phyloP scores from a whole-genome alignment of 2,888 invertebrate genomes.

The Galerucella pusilla region DNA sequence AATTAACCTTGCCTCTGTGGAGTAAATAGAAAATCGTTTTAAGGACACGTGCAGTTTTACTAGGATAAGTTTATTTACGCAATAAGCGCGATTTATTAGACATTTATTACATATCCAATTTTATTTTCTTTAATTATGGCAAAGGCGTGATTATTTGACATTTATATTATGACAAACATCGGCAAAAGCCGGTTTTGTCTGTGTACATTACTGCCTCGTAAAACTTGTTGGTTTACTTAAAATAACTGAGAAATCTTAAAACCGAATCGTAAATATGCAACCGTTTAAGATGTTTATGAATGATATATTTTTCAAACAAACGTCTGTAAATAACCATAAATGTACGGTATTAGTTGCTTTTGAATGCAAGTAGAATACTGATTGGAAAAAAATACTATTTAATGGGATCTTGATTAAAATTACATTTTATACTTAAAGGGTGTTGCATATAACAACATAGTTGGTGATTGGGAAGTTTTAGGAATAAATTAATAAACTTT shows the following conservation, averaged over 20 bases:
- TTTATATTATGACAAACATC: conserved; percentile 39
- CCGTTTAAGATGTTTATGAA: conserved; percentile 18
- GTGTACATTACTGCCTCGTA: conserved; percentile 32
- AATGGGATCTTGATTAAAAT: too few species aligned
- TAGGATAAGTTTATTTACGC: conserved; percentile 42
- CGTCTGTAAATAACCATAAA: neutral
- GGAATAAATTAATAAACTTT: too few species aligned
- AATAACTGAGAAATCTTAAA: conserved; percentile 18
- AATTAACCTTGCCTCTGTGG: neutral
- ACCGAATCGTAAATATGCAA: conserved; percentile 1
- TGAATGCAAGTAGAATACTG: neutral
- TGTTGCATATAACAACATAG: too few species aligned
- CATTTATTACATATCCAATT: conserved; percentile 42
- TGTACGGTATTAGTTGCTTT: neutral
- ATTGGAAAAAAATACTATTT: neutral
- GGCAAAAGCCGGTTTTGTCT: conserved; percentile 35
- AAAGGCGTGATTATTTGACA: conserved; percentile 32
- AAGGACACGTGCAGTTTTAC: conserved; percentile 30
- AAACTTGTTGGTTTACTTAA: conserved; percentile 28
- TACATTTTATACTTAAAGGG: too few species aligned
- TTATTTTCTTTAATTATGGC: conserved; percentile 17
- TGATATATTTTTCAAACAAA: neutral
- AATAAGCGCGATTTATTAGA: conserved; percentile 44
- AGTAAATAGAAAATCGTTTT: conserved; percentile 6
- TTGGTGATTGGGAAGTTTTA: too few species aligned